Conservation (phyloP, 2,797 vertebrate genomes). For the Myiotriccus ornatus region DNA sequence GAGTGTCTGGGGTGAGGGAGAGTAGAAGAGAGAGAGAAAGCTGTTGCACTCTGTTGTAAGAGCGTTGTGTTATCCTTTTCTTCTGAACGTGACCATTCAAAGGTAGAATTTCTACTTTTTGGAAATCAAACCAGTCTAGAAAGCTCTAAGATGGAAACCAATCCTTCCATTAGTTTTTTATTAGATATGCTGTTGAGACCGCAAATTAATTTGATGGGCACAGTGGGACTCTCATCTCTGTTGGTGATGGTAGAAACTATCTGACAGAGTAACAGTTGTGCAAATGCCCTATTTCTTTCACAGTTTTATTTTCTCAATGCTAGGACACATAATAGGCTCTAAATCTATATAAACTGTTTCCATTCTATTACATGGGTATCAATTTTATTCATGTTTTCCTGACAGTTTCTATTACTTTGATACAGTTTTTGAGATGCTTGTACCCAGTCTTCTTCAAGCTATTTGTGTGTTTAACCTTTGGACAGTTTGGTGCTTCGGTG, state of each 20-base stretch:
- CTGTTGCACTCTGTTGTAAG: background rate
- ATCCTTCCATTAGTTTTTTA: background rate
- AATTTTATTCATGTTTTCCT: background rate
- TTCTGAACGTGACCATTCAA: background rate
- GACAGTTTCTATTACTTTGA: background rate
- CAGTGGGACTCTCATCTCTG: background rate
- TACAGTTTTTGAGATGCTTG: background rate
- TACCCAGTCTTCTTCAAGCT: background rate
- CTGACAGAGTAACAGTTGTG: background rate
- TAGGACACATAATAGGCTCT: background rate
- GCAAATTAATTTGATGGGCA: background rate
- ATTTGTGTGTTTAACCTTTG: background rate
- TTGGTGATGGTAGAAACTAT: background rate
- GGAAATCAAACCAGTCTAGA: background rate
- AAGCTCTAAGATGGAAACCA: background rate
- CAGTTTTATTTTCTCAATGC: background rate
- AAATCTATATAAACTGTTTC: background rate
- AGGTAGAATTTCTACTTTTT: background rate
- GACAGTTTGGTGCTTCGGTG: background rate
- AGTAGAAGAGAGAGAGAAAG: background rate
- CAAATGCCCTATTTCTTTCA: background rate
- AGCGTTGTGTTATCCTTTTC: background rate
- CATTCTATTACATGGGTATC: background rate
- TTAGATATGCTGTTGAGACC: background rate
- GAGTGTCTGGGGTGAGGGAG: background rate